Evolutionary conservation across 2,888 invertebrate genomes (phyloP).

Genomic region (Lydus trimaculatus): DNA sequence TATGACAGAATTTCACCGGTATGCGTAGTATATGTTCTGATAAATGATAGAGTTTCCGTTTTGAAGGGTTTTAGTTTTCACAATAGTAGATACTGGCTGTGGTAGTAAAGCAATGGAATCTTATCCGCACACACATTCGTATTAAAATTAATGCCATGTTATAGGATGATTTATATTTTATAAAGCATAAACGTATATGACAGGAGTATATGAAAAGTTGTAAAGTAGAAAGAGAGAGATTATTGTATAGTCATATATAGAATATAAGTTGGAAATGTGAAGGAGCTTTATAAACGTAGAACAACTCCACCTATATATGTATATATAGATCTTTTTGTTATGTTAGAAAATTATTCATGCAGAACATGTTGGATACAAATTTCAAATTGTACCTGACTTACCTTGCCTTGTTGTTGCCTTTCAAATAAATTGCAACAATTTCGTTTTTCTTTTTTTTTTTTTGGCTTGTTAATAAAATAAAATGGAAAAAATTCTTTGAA

Average conservation of each 20-base stretch:
- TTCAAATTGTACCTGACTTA: constrained; percentile 14
- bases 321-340: not conserved
- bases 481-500: not conserved
- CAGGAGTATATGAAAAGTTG: not conserved
- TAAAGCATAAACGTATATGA: constrained; percentile 8
- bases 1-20: not conserved
- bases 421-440: not conserved
- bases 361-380: constrained; percentile 22
- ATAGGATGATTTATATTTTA: constrained; percentile 23
- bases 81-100: constrained; percentile 1
- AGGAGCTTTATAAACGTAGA: constrained; percentile 11
- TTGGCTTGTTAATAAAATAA: not conserved
- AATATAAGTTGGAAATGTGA: constrained; percentile 7
- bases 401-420: not conserved
- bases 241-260: not conserved
- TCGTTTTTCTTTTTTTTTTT: too few relatives aligned
- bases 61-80: constrained; percentile 7
- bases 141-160: constrained; percentile 26
- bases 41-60: constrained; percentile 11
- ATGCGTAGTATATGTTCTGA: not conserved
- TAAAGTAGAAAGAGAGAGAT: not conserved
- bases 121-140: not conserved
- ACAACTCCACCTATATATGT: not conserved
- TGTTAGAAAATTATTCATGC: constrained; percentile 20
- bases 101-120: not conserved